phyloP scores from a whole-genome alignment of 2,888 invertebrate genomes.

The Piscicola geometra region DNA sequence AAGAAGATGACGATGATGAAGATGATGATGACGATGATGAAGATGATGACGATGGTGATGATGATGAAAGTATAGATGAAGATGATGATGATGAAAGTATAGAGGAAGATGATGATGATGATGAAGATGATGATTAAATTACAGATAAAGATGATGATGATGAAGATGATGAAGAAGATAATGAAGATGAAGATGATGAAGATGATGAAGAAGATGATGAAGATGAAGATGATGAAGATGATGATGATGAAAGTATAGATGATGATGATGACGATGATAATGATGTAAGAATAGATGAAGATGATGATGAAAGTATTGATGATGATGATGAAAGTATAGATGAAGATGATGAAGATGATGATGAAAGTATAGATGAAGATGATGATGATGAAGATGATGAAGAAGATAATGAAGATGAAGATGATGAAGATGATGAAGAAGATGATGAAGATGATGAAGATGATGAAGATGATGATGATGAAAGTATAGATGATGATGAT shows the following conservation, averaged over 20 bases:
- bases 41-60: constrained; percentile 14
- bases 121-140: constrained; percentile 4
- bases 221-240: too few relatives aligned
- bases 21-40: constrained; percentile 15
- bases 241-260: too few relatives aligned
- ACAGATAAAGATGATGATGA: background rate
- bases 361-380: background rate
- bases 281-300: background rate
- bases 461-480: background rate
- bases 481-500: too few relatives aligned
- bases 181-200: too few relatives aligned
- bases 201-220: too few relatives aligned
- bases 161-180: background rate
- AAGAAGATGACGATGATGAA: too few relatives aligned
- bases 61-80: constrained; percentile 10
- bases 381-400: constrained; percentile 11
- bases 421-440: constrained; percentile 11
- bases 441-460: background rate
- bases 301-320: background rate
- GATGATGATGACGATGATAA: background rate
- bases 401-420: background rate
- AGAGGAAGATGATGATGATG: constrained; percentile 32
- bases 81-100: constrained; percentile 27
- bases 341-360: background rate
- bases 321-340: background rate